Conservation (phyloP, 92 coral and sea anemone genomes). For the Muricea muricata region DNA sequence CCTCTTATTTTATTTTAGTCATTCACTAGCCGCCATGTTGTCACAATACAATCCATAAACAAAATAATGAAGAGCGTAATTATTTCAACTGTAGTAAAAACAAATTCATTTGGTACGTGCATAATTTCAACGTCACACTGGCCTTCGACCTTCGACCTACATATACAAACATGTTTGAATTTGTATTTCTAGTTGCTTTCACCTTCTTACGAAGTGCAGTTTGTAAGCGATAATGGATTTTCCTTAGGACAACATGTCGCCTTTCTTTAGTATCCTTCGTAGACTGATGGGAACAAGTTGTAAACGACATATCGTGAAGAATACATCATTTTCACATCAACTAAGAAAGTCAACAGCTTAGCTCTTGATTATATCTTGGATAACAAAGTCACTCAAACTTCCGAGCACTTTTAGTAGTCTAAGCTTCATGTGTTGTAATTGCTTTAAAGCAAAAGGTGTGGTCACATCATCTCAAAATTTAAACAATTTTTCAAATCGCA, state of each 20-base stretch:
- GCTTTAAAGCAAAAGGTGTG: slow-evolving; percentile 3
- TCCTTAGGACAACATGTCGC: slow-evolving; percentile 15
- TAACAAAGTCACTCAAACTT: neutral
- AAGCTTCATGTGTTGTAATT: neutral
- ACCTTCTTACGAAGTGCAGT: slow-evolving; percentile 19
- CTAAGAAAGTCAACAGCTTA: neutral
- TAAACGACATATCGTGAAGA: slow-evolving; percentile 17
- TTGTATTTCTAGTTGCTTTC: neutral
- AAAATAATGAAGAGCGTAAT: no score
- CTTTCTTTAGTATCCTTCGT: neutral
- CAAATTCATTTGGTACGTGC: no score
- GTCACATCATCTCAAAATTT: slow-evolving; percentile 28
- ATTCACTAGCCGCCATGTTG: neutral
- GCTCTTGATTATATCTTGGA: neutral
- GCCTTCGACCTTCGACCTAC: no score
- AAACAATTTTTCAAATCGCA: neutral
- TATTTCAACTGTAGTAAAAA: no score
- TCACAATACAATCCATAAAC: neutral
- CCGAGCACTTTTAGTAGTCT: neutral
- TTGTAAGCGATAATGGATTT: slow-evolving; percentile 15
- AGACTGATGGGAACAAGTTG: neutral
- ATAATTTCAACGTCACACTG: no score
- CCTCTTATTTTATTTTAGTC: neutral
- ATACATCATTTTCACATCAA: slow-evolving; percentile 13
- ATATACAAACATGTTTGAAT: no score